A percentile compares a stretch with the other conserved stretches of the same genome.
These are phyloP conservation scores for Protobothrops flavoviridis DNA, from an alignment of 2,113 vertebrate species.

Conservation along the genomic window DNA sequence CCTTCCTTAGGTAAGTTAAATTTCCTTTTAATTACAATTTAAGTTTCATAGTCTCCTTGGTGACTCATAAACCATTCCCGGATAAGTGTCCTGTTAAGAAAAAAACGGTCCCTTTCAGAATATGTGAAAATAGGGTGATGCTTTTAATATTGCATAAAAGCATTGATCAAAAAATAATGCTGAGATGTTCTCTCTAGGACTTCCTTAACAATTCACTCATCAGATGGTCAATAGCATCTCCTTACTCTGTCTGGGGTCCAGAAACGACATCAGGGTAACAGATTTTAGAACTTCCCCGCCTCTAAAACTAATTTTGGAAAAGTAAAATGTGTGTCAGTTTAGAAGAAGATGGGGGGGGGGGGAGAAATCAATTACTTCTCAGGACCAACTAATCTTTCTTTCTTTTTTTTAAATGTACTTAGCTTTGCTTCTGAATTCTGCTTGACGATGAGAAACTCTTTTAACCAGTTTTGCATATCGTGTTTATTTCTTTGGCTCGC, in stretches of 20 bases:
- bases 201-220: not conserved
- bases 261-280: not conserved
- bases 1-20: conserved; percentile 69
- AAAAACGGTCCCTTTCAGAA: not conserved
- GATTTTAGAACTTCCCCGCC: not conserved
- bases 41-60: conserved; percentile 13
- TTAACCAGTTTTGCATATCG: not conserved
- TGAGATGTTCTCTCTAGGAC: not conserved
- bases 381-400: not conserved
- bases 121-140: not conserved
- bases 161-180: not conserved
- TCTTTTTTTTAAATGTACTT: conserved; percentile 4
- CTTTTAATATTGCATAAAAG: not conserved
- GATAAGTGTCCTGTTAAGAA: not conserved
- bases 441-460: not conserved
- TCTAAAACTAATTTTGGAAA: not conserved
- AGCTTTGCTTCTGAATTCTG: not conserved
- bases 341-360: not conserved
- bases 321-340: accelerated
- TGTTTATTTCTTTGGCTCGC: conserved; percentile 14
- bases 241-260: not conserved
- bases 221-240: not conserved
- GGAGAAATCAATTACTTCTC: not conserved
- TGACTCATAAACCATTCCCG: not conserved
- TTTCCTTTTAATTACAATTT: not conserved